Base-by-base conservation (phyloP, 1,140 invertebrate species). In the Zaprionus davidi region DNA sequence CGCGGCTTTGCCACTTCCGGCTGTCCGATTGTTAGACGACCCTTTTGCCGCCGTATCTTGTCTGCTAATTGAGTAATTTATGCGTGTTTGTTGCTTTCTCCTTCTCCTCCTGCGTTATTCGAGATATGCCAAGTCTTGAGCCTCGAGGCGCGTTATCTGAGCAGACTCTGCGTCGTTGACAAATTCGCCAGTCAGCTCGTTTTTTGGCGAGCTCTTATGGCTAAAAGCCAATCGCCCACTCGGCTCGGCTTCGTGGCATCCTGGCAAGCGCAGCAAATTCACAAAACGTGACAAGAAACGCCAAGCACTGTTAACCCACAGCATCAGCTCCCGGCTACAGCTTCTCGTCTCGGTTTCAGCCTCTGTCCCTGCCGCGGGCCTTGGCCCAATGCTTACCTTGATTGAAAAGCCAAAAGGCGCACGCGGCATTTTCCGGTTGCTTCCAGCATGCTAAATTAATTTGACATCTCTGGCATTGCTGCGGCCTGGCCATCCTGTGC, bases 51-150 rank as follows among this genome's bases (percentile, higher is more conserved):
- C 55, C 68, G 74, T 78, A 81, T 79, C 76, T 75, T 77, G 85
- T 75, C 85, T 81, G 71, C 81, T 88, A 88, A 88, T 88, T 88
- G 85, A 90, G 85, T 85, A 90, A 88, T 88, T 90, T 88, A 88
- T 88, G 85, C 85, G 85, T 77, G 79, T 82, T 90, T 85, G 83
- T 81, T 64, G 77, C 13, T 63, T 46, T 3, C 49, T 26, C 28
- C 13, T 22, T 26, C 60, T 46, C 41, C 20, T 24, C 58, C 9
- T 58, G 11, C 68, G 70, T 53, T 26, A 38, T 58, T 17, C 38
- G n/a, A 66, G 41, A 17, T 46, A 9, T 46, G n/a, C 41, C n/a
- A 17, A 46, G 41, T 17, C 41, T 46, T 46, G 80, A 81, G 78
- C 69, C 78, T 56, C 57, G 56, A 64, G 56, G 60, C 64, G 70